Evolutionary conservation across 2,888 invertebrate genomes (phyloP), one percentile per base, ranked within the genome.

Genomic region (Cynaeus angustus): DNA sequence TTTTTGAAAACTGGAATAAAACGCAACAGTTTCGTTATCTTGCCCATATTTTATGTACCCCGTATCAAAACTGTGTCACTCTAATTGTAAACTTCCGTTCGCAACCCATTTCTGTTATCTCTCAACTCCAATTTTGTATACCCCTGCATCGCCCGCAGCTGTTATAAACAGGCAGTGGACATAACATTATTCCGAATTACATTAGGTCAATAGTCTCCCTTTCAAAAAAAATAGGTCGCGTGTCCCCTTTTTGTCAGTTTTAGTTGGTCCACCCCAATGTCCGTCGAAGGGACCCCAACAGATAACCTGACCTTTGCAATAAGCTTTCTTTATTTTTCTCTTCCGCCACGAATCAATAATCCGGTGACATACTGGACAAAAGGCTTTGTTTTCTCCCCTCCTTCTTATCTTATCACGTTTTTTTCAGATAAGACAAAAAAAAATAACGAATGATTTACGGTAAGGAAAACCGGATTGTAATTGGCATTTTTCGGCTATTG

Each of bases 231-330:
- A 82, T 80, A 78, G 79, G 83, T 81, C 83, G 81, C 83, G 83
- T 84, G 84, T 79, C 82, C 82, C 83, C 83, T 83, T 84, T 85
- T 84, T 84, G 84, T 83, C 74, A 79, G 82, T 84, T 84, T 84
- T 83, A 82, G 78, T 78, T 53, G 75, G 81, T 82, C 82, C 82
- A 83, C 83, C 83, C 83, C 72, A 75, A 65, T 78, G 82, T 81
- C 82, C 83, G 73, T 74, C 73, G 73, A 21, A 21, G 21, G 21
- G 74, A 80, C 80, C 81, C 82, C 81, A 79, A 79, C 80, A 72
- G 62, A 58, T 58, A 65, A 69, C 71, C 65, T 68, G 69, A 70
- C 66, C 68, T 65, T 56, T 43, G 41, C 43, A 26, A 38, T 21
- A 41, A 28, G n/a, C 41, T 55, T 61, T 46, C 52, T 55, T 61